Conservation (phyloP, 1,140 invertebrate species). For the Hyles euphorbiae region DNA sequence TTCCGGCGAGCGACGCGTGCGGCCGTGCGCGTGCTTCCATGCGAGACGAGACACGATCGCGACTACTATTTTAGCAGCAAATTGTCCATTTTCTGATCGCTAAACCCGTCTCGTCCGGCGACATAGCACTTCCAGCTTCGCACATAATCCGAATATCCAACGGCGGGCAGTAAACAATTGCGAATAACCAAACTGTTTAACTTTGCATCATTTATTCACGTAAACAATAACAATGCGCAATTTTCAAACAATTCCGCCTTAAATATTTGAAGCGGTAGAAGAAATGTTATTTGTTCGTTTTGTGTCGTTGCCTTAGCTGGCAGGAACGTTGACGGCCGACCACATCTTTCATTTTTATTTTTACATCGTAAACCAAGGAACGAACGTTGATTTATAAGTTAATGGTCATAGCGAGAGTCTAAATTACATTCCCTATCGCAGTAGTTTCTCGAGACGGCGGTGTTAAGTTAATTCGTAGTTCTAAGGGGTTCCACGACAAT, state of each 20-base stretch:
- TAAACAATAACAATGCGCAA: constrained; percentile 44
- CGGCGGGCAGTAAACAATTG: neutral
- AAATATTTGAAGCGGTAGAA: constrained; percentile 52
- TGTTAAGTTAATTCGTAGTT: no score
- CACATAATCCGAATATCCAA: no score
- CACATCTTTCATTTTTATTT: constrained; percentile 48
- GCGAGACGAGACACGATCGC: constrained; percentile 12
- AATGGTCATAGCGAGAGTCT: constrained; percentile 28
- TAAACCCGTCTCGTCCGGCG: neutral
- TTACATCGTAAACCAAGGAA: constrained; percentile 52
- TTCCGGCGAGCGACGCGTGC: constrained; percentile 48
- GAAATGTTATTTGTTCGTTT: constrained; percentile 58
- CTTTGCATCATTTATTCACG: constrained; percentile 30
- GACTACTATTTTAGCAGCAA: constrained; percentile 28
- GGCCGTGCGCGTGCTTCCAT: constrained; percentile 27
- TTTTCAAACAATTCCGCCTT: constrained; percentile 47
- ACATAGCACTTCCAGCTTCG: no score
- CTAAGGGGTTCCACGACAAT: constrained; percentile 27
- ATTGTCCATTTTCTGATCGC: constrained; percentile 39
- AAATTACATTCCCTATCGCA: constrained; percentile 14
- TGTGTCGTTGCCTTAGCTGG: constrained; percentile 51
- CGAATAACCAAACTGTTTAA: constrained; percentile 7
- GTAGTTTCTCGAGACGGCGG: no score
- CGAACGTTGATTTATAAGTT: constrained; percentile 52
- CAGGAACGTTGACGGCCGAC: constrained; percentile 44